Percentiles rank a stretch among this genome's conserved stretches.
Conservation (phyloP, 1,140 invertebrate species). For the Cephus cinctus region DNA sequence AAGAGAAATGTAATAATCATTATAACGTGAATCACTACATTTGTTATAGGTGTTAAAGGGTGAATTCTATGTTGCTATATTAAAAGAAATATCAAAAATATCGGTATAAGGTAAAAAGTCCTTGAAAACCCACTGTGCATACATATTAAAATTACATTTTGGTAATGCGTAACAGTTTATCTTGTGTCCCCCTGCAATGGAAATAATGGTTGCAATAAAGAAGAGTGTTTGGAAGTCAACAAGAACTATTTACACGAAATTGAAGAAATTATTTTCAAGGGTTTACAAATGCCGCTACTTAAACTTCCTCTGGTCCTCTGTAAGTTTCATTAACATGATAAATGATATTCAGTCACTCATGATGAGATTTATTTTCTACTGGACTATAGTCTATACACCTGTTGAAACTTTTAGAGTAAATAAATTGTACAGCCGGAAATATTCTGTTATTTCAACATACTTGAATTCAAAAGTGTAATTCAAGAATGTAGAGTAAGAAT, state of each 20-base stretch:
- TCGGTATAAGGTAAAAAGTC: not conserved
- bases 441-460: constrained; percentile 14
- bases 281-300: constrained; percentile 26
- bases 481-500: constrained; percentile 38
- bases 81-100: not conserved
- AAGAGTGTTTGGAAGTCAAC: constrained; percentile 22
- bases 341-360: constrained; percentile 1
- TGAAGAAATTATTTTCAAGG: constrained; percentile 30
- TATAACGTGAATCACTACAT: too few relatives aligned
- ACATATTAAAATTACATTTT: not conserved
- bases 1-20: too few relatives aligned
- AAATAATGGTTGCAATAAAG: constrained; percentile 17
- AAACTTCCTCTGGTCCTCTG: constrained; percentile 28
- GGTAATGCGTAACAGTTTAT: not conserved
- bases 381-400: not conserved
- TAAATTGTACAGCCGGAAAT: constrained; percentile 21
- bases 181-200: constrained; percentile 22
- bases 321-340: constrained; percentile 33
- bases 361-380: constrained; percentile 5
- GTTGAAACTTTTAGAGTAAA: constrained; percentile 1
- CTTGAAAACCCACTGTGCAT: not conserved
- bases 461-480: constrained; percentile 27
- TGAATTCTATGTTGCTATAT: not conserved
- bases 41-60: not conserved
- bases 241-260: constrained; percentile 25